Evolutionary conservation across 64 coral and sea anemone species (phyloP).

Genomic region (Hydrozoanthus tunicans): DNA sequence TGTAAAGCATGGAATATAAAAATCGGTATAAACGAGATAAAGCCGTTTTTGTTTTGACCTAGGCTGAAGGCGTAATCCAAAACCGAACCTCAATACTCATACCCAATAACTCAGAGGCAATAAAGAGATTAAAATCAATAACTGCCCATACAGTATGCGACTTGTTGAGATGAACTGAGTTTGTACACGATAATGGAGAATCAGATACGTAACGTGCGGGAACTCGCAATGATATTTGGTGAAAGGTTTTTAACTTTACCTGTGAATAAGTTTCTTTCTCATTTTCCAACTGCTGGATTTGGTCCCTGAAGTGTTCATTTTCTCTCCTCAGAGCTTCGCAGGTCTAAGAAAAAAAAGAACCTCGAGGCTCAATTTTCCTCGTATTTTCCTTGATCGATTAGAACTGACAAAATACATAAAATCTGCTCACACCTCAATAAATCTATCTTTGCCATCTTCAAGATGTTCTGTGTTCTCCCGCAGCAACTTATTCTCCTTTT

Average conservation of each 20-base stretch:
- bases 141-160: no score
- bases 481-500: constrained; percentile 33
- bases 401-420: background rate
- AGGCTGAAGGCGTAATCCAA: no score
- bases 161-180: no score
- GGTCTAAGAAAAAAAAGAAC: background rate
- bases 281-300: constrained; percentile 39
- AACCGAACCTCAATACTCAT: no score
- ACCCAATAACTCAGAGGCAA: no score
- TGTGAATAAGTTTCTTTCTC: constrained; percentile 18
- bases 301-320: constrained; percentile 32
- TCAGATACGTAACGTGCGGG: background rate
- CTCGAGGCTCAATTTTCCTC: background rate
- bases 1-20: background rate
- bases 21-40: no score
- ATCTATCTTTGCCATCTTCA: constrained; percentile 50
- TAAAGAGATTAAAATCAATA: no score
- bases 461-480: constrained; percentile 33
- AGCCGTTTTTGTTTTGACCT: no score
- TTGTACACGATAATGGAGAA: background rate
- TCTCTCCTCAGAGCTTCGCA: constrained; percentile 49
- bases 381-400: no score
- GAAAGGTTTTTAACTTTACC: background rate
- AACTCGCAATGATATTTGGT: background rate
- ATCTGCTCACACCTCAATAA: constrained; percentile 27